Percentiles rank a stretch among this genome's conserved stretches.
Evolutionary conservation across 37 sponge, comb jelly and placozoan species (phyloP).

Genomic region (Chondrilla cf. caribensis): DNA sequence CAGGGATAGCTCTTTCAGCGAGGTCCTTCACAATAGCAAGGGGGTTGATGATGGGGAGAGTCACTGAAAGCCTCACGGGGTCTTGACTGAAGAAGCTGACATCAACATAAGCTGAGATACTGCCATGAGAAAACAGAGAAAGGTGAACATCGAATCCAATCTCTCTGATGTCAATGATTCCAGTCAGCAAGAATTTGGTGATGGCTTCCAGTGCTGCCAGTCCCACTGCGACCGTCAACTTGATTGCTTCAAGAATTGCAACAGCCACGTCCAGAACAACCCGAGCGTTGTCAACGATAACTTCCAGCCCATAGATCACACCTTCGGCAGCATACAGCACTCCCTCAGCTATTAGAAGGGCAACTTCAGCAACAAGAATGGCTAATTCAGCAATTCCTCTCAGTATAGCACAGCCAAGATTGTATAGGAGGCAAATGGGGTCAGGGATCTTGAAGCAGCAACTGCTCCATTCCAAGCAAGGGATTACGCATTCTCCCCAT

Average conservation of each 20-base stretch:
- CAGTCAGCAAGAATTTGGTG: too few species aligned
- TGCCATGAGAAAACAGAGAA: background rate
- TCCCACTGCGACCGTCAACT: background rate
- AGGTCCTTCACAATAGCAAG: conserved; percentile 6
- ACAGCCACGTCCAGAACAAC: background rate
- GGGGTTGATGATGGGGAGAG: background rate
- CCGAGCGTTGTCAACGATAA: conserved; percentile 10
- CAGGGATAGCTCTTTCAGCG: background rate
- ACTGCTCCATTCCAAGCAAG: background rate
- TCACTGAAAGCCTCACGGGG: background rate
- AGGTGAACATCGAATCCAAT: conserved; percentile 22
- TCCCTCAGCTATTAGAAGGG: background rate
- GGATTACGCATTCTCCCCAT: conserved; percentile 24
- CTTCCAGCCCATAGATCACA: background rate
- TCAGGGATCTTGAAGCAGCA: conserved; percentile 34
- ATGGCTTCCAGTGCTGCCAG: background rate
- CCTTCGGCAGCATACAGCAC: background rate
- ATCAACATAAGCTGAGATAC: background rate
- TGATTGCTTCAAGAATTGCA: background rate
- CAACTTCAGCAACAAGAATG: conserved; percentile 5
- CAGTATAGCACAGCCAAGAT: conserved; percentile 10
- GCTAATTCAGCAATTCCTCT: background rate
- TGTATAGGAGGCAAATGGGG: conserved; percentile 7
- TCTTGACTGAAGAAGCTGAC: background rate
- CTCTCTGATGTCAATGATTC: conserved; percentile 15